Conservation (phyloP, 2,888 invertebrate genomes). For the Drosophila maculinotata region DNA sequence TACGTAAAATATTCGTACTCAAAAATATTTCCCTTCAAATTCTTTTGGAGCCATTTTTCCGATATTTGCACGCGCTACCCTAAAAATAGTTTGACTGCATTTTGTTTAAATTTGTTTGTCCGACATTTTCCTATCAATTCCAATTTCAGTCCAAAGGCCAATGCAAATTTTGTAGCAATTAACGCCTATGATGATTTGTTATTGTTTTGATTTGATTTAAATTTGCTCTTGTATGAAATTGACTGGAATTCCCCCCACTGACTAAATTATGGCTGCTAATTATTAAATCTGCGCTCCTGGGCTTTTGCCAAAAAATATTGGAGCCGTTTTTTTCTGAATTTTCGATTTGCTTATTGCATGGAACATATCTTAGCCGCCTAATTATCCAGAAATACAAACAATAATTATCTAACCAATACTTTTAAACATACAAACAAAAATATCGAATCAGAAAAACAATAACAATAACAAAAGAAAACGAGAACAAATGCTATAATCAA, state of each 20-base stretch:
- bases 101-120: background rate
- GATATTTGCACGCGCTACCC: background rate
- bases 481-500: background rate
- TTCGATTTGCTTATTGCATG: constrained; percentile 21
- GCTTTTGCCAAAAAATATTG: constrained; percentile 1
- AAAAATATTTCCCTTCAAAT: background rate
- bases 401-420: constrained; percentile 16
- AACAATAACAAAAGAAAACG: background rate
- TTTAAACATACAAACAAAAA: background rate
- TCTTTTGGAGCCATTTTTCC: background rate
- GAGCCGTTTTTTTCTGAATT: background rate
- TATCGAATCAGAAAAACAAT: constrained; percentile 3
- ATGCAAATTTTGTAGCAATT: constrained; percentile 25
- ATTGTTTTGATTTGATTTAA: constrained; percentile 34
- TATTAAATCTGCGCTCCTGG: background rate
- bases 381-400: constrained; percentile 1
- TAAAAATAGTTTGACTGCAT: constrained; percentile 4
- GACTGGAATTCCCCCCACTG: background rate
- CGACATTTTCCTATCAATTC: background rate
- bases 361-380: constrained; percentile 8
- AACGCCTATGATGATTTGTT: constrained; percentile 7
- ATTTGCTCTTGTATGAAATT: constrained; percentile 20
- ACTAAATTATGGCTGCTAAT: constrained; percentile 8
- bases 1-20: background rate
- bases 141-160: constrained; percentile 25